Evolutionary conservation across 2,888 invertebrate species (phyloP).

Genomic region (Carcina quercana): DNA sequence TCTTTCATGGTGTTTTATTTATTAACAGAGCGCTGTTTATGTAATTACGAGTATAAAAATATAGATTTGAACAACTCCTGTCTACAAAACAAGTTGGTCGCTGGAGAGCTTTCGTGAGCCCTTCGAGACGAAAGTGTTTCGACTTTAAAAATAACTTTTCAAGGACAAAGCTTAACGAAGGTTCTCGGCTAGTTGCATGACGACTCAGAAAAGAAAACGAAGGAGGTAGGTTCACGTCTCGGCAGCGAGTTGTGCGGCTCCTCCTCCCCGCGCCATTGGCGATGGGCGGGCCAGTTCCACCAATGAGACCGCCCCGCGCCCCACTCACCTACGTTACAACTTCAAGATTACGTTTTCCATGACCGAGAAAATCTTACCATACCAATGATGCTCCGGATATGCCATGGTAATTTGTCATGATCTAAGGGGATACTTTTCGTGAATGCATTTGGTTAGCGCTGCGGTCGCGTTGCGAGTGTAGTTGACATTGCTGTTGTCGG

Average conservation of each 20-base stretch:
- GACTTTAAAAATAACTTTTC: too few species aligned
- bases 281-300: constrained; percentile 44
- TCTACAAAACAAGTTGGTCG: too few species aligned
- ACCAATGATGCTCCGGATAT: constrained; percentile 18
- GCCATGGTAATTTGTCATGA: not conserved
- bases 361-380: constrained; percentile 33
- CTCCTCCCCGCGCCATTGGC: constrained; percentile 65
- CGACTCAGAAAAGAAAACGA: constrained; percentile 36
- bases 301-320: constrained; percentile 59
- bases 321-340: constrained; percentile 49
- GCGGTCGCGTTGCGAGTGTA: not conserved
- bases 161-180: too few species aligned
- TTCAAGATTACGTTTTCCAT: constrained; percentile 51
- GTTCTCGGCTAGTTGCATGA: too few species aligned
- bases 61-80: too few species aligned
- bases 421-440: not conserved
- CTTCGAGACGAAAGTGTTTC: constrained; percentile 3
- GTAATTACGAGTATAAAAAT: too few species aligned
- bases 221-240: constrained; percentile 44
- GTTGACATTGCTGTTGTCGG: not conserved
- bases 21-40: too few species aligned
- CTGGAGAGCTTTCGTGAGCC: too few species aligned
- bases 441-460: not conserved
- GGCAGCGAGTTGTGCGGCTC: constrained; percentile 51
- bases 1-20: too few species aligned